Evolutionary conservation across 1,140 invertebrate genomes (phyloP).

Genomic region (Piezodorus guildinii): DNA sequence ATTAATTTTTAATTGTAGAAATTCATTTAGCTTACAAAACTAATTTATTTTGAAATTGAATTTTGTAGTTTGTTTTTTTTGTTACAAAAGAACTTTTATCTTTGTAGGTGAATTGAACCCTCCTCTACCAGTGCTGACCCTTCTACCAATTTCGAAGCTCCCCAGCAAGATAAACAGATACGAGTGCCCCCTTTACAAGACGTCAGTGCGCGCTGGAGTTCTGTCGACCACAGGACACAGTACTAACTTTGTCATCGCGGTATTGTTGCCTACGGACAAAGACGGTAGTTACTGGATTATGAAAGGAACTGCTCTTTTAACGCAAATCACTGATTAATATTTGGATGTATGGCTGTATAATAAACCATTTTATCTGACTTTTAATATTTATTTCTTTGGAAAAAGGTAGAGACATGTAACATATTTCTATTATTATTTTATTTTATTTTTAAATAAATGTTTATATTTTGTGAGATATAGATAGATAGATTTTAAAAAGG

Average conservation of each 20-base stretch:
- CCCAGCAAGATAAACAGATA: conserved; percentile 52
- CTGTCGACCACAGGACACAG: conserved; percentile 81
- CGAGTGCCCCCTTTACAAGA: conserved; percentile 71
- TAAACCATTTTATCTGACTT: too few relatives aligned
- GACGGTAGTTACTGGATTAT: conserved; percentile 69
- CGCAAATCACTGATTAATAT: conserved; percentile 60
- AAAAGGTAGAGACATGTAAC: too few relatives aligned
- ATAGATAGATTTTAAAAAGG: too few relatives aligned
- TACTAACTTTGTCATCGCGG: conserved; percentile 76
- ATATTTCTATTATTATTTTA: too few relatives aligned
- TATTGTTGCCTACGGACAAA: conserved; percentile 49
- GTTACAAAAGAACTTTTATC: neutral
- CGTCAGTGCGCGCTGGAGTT: conserved; percentile 64
- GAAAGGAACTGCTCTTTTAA: conserved; percentile 70
- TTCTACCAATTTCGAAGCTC: conserved; percentile 52
- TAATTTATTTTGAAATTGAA: too few relatives aligned
- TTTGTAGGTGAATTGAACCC: conserved; percentile 60
- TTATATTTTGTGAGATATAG: too few relatives aligned
- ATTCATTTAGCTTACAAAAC: too few relatives aligned
- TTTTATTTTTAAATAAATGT: too few relatives aligned
- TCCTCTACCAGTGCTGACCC: conserved; percentile 58
- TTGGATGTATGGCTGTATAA: neutral
- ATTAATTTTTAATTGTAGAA: too few relatives aligned
- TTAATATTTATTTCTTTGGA: too few relatives aligned
- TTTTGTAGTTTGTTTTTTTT: too few relatives aligned